These are phyloP conservation scores for Esox niger DNA, from an alignment of 2,113 vertebrate species.

Conservation along the genomic window DNA sequence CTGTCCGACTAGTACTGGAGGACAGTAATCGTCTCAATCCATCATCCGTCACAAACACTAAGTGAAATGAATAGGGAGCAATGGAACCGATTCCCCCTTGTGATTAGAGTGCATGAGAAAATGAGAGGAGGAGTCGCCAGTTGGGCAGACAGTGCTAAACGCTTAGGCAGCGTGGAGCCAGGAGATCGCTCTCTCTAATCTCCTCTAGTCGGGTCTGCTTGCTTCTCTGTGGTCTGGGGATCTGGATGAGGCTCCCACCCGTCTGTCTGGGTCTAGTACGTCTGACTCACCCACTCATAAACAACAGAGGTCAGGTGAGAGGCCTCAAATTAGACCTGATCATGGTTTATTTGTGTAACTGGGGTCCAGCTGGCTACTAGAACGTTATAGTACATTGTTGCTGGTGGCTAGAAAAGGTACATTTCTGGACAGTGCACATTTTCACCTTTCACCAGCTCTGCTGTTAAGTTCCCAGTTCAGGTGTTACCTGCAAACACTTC, in stretches of 20 bases:
- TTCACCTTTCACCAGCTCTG: too few species aligned
- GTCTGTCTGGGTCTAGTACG: slow-evolving; percentile 4
- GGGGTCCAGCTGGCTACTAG: background rate
- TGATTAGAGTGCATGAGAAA: background rate
- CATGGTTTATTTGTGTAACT: background rate
- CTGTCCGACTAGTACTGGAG: too few species aligned
- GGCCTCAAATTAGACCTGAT: background rate
- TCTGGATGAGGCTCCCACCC: too few species aligned
- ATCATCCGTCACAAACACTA: background rate
- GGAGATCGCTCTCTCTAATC: slow-evolving; percentile 3
- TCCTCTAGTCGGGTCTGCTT: background rate
- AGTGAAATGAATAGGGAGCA: background rate
- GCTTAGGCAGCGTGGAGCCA: too few species aligned
- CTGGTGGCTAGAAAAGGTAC: background rate
- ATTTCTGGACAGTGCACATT: background rate
- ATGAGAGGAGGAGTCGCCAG: background rate
- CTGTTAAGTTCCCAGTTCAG: too few species aligned
- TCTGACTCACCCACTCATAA: slow-evolving; percentile 3
- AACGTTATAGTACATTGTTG: background rate
- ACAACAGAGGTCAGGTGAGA: background rate
- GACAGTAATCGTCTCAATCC: background rate
- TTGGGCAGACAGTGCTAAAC: too few species aligned
- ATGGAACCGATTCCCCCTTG: background rate
- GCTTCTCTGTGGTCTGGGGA: background rate
- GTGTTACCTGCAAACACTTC: too few species aligned